A percentile compares a stretch with the other conserved stretches of the same genome.
These are phyloP conservation scores for Cyanocitta stelleri DNA, from an alignment of 2,113 vertebrate genomes.

Conservation along the genomic window DNA sequence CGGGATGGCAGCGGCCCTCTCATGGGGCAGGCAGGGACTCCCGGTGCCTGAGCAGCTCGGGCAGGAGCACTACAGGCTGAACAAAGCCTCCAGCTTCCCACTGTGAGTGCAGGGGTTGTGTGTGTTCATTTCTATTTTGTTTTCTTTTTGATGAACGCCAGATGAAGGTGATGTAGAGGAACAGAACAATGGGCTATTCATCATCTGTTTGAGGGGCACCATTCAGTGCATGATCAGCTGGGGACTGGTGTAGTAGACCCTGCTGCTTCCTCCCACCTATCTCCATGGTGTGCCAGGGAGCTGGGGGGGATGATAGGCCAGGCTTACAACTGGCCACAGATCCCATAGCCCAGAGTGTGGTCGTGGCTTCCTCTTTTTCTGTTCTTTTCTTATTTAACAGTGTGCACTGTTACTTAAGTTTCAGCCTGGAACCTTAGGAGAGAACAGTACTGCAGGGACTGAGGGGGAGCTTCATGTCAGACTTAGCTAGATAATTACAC, in stretches of 20 bases:
- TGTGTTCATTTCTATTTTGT: constrained; percentile 61
- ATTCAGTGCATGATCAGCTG: not conserved
- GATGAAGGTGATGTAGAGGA: constrained; percentile 11
- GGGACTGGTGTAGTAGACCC: not conserved
- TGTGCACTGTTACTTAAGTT: constrained; percentile 45
- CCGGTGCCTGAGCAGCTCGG: constrained; percentile 82
- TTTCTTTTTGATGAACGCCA: constrained; percentile 44
- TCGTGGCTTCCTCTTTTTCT: not conserved
- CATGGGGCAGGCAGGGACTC: constrained; percentile 85
- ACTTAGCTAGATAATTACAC: constrained; percentile 8
- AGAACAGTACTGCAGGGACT: constrained; percentile 26
- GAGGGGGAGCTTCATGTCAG: not conserved
- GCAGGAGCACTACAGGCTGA: not conserved
- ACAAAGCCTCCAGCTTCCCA: constrained; percentile 34
- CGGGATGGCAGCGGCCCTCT: constrained; percentile 77
- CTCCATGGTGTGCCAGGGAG: not conserved
- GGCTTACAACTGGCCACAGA: not conserved
- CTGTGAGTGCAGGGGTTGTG: constrained; percentile 12
- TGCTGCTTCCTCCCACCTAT: constrained; percentile 7
- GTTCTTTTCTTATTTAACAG: constrained; percentile 12
- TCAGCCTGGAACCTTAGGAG: constrained; percentile 38
- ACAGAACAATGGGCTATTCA: not conserved
- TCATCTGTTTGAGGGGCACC: not conserved
- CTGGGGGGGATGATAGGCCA: constrained; percentile 5
- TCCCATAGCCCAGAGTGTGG: not conserved